These are phyloP conservation scores for Anseranas semipalmata DNA, from an alignment of 2,113 vertebrate genomes.

Conservation along the genomic window DNA sequence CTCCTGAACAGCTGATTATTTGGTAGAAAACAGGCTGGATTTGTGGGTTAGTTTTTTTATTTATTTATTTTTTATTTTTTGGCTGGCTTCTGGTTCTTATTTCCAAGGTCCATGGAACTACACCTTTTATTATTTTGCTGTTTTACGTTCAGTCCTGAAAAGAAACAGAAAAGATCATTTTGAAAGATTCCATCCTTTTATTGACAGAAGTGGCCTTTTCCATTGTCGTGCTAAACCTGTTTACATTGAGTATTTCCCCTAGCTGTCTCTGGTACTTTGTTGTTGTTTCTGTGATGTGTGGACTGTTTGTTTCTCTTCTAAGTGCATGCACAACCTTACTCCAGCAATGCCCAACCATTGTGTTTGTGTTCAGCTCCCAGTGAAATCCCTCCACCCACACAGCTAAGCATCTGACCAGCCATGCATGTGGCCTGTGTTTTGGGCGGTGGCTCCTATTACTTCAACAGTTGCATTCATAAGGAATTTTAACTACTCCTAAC, in stretches of 20 bases:
- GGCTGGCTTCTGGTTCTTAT: background rate
- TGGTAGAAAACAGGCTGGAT: background rate
- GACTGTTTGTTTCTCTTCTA: background rate
- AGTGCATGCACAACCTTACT: background rate
- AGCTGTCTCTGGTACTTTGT: accelerated
- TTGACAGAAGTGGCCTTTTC: background rate
- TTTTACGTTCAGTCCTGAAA: background rate
- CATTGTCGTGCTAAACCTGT: background rate
- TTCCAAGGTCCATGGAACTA: background rate
- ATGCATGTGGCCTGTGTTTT: background rate
- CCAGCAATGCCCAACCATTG: background rate
- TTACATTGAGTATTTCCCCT: background rate
- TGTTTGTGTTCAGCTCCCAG: background rate
- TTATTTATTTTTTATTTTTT: too few species aligned
- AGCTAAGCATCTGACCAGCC: background rate
- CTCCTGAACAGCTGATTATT: background rate
- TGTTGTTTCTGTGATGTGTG: accelerated
- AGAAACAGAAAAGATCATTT: background rate
- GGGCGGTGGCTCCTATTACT: background rate
- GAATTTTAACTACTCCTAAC: background rate
- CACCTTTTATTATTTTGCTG: background rate
- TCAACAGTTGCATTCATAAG: background rate
- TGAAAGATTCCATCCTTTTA: background rate
- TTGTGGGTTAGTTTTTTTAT: background rate
- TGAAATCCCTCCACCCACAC: background rate